Evolutionary conservation across 2,113 vertebrate genomes (phyloP).

Genomic region (Actinemys pallida): DNA sequence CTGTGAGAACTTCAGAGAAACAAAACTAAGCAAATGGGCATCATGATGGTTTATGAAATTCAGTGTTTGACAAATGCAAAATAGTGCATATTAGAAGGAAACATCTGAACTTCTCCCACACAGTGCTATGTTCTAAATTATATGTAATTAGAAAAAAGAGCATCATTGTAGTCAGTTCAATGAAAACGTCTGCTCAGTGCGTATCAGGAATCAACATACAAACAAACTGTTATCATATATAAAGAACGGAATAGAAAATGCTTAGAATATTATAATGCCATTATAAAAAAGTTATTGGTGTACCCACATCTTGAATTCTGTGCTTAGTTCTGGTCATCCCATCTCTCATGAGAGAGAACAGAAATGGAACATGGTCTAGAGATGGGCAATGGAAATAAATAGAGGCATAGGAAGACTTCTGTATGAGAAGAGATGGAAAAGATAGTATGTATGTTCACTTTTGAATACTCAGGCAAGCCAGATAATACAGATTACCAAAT

Average conservation of each 20-base stretch:
- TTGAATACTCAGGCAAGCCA: background rate
- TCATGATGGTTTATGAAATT: constrained; percentile 9
- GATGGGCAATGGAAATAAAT: too few relatives aligned
- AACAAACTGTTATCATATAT: background rate
- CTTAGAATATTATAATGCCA: background rate
- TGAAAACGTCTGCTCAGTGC: background rate
- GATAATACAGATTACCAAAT: background rate
- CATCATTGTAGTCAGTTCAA: background rate
- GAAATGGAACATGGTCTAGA: background rate
- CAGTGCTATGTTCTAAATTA: background rate
- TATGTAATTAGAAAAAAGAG: background rate
- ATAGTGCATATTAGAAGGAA: background rate
- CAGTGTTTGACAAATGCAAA: constrained; percentile 45
- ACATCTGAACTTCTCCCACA: background rate
- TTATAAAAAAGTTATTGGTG: background rate
- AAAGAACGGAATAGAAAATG: background rate
- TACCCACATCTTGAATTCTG: background rate
- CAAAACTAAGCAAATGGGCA: constrained; percentile 47
- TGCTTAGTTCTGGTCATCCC: background rate
- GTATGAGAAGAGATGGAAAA: too few relatives aligned
- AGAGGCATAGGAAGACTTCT: too few relatives aligned
- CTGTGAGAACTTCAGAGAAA: constrained; percentile 41
- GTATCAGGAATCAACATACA: background rate
- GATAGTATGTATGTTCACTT: background rate
- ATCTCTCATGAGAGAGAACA: accelerated